A percentile compares a stretch with the other conserved stretches of the same genome.
Evolutionary conservation across 2,888 invertebrate species (phyloP).

Genomic region (Epistrophe grossulariae): DNA sequence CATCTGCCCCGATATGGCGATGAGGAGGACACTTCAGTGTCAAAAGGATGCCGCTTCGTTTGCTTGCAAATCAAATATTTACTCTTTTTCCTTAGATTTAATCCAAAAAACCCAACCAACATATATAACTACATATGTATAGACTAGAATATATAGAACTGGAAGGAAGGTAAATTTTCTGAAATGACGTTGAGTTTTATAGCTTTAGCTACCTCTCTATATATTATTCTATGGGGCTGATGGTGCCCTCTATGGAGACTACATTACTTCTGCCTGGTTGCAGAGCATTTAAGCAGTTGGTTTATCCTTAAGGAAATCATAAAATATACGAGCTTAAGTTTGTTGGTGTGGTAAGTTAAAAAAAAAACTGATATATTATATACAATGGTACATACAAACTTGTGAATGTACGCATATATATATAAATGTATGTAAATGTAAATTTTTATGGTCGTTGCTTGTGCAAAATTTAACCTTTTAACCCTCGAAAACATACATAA

Average conservation of each 20-base stretch:
- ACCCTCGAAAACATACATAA: conserved; percentile 38
- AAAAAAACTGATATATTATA: background rate
- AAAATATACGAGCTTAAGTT: conserved; percentile 52
- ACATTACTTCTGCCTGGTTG: conserved; percentile 50
- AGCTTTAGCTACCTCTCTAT: conserved; percentile 19
- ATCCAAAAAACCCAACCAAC: conserved; percentile 32
- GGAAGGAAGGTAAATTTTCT: conserved; percentile 38
- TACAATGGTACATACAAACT: background rate
- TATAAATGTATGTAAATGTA: background rate
- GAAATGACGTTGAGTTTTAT: conserved; percentile 62
- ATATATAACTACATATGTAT: background rate
- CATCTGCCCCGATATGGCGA: conserved; percentile 62
- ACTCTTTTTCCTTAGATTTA: conserved; percentile 56
- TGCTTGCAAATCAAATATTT: conserved; percentile 72
- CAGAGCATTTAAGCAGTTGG: conserved; percentile 48
- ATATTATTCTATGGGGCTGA: background rate
- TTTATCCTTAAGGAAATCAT: conserved; percentile 53
- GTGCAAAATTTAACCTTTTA: conserved; percentile 45
- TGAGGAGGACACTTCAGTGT: conserved; percentile 47
- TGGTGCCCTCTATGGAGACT: background rate
- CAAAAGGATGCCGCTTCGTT: conserved; percentile 20
- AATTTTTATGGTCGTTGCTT: conserved; percentile 1
- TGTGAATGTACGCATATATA: background rate
- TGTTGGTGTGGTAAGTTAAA: conserved; percentile 13
- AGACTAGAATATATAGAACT: background rate